Base-by-base conservation (phyloP, 2,888 invertebrate species). In the Epinotia bilunana region DNA sequence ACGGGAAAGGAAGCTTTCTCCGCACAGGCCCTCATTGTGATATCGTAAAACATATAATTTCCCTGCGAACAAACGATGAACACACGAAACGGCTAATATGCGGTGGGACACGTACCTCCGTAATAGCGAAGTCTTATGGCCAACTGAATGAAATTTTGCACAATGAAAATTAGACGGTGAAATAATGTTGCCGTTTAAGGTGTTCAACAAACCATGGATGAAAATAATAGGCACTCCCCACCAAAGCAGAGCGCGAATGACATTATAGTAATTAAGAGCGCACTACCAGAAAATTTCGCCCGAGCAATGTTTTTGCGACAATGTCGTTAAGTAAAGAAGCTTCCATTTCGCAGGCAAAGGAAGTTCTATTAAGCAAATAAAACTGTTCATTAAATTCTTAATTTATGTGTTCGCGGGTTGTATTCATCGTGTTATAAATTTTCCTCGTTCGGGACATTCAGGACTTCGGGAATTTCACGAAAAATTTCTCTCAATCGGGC, bases 231-330 rank as follows among this genome's bases (percentile, higher is more conserved):
- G 82, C 80, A 79, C 83, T 81, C 79, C 78, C 78, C 73, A 78
- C 78, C 72, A 83, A 84, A 84, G 82, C 81, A 83, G 80, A 85
- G 82, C 83, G 82, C 80, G 80, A 87, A 87, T 86, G 82, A 86
- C 87, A 88, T 88, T 87, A 87, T 85, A 87, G 87, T 87, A 91
- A 90, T 91, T 90, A 90, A 88, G 84, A 83, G 80, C 81, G 87
- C 88, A 87, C 84, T 86, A 88, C 84, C 87, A 87, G 85, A 86
- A 88, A 90, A 91, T 90, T 83, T 88, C 83, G 86, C 84, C 85
- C 79, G 80, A 83, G 87, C 86, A 87, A 87, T 89, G 87, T 88
- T 87, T 86, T 86, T 83, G 83, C 81, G 82, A 79, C 79, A 84
- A 82, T 81, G 83, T 79, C 85, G 80, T 87, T 86, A 86, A 84